These are phyloP conservation scores for Listronotus oregonensis DNA, from an alignment of 1,140 invertebrate species.

Conservation along the genomic window DNA sequence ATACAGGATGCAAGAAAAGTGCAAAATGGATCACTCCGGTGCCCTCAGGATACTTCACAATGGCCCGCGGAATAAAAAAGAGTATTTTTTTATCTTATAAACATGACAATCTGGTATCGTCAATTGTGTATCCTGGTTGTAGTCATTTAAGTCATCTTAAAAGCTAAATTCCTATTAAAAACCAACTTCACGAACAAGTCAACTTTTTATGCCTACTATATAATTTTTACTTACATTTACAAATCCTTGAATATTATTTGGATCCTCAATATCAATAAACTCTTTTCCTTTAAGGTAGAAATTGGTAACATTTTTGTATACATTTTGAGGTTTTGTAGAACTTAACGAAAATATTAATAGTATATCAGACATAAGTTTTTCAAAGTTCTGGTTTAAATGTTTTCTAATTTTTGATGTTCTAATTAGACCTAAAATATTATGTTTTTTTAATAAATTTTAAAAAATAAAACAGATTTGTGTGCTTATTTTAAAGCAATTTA, in stretches of 20 bases:
- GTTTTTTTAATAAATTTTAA: not conserved
- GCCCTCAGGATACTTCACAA: no score
- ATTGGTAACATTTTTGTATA: constrained; percentile 37
- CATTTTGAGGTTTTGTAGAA: not conserved
- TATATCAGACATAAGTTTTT: constrained; percentile 14
- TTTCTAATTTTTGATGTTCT: constrained; percentile 1
- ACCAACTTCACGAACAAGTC: no score
- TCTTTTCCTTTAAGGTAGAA: constrained; percentile 39
- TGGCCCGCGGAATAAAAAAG: no score
- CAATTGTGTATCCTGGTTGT: no score
- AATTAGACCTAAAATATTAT: constrained; percentile 12
- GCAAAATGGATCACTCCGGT: no score
- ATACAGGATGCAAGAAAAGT: no score
- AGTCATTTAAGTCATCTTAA: no score
- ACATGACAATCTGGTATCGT: no score
- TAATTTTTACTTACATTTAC: constrained; percentile 45
- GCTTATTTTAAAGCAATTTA: no score
- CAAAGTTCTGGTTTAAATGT: constrained; percentile 36
- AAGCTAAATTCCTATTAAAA: no score
- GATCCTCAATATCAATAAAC: constrained; percentile 34
- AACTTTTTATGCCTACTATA: no score
- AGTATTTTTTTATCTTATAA: no score
- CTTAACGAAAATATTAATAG: constrained; percentile 29
- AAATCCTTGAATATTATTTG: constrained; percentile 38
- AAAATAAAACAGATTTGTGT: not conserved